Base-by-base conservation (phyloP, 2,888 invertebrate species). In the Patella caerulea region DNA sequence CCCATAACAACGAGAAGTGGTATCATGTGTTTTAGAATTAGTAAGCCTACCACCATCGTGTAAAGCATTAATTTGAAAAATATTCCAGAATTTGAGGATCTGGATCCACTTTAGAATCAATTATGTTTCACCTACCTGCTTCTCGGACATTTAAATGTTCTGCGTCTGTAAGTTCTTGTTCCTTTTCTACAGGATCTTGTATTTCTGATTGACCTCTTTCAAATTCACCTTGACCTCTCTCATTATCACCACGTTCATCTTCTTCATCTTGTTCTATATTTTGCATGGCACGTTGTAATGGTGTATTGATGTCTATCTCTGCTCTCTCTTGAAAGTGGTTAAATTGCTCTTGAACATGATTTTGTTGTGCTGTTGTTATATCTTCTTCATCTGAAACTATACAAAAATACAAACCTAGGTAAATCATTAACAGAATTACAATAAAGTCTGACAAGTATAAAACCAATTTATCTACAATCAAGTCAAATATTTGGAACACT, bases 221-320 rank as follows among this genome's bases (percentile, higher is more conserved):
- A 45, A n/a, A 11, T 1, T 17, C 54, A 15, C 53, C 65, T n/a
- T n/a, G 52, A 15, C 70, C 54, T 45, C 56, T 56, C 7, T 70
- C 52, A 12, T 65, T 74, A 15, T 73, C 76, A 74, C 76, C 78
- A 14, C 75, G 71, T 75, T 78, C 74, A 19, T 82, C 81, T 55
- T 80, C 82, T 15, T 84, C 82, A 29, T 78, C 83, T 54, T 80
- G 76, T 65, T 82, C 53, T 34, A 70, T 73, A n/a, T 65, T 59
- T 24, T 77, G 72, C 77, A 72, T 73, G 29, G 69, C 77, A 15
- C 73, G 76, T 7, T 24, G 34, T 12, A 76, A 72, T 52, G 71
- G 76, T 2, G 76, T 55, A 54, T 56, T 53, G 12, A 77, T 79
- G 54, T 83, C 82, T 19, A 79, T 74, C n/a, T 56, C 71, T 12